Base-by-base conservation (phyloP, 2,888 invertebrate genomes). In the Pachliopta kotzebuea region DNA sequence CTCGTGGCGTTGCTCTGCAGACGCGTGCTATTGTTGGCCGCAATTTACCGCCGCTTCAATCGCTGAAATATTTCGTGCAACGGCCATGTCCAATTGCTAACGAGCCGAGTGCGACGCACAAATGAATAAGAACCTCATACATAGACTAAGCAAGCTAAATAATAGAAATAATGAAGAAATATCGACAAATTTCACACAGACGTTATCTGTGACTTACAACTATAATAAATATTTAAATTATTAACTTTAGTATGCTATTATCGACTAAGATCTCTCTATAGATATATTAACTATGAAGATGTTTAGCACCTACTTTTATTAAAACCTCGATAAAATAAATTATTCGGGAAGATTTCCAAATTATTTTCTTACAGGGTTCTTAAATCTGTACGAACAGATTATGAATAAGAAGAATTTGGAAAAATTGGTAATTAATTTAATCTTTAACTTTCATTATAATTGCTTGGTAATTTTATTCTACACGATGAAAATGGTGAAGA, bases 11-110 rank as follows among this genome's bases (percentile, higher is more conserved):
- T 69, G 67, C 70, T 62, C 74, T 69, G 76, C 77, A 72, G 78
- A 81, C 81, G 79, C 80, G 72, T 79, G 79, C 85, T 85, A 90
- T 91, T 91, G 90, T 91, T 85, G 88, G 72, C 74, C 70, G 86
- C 90, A 90, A 90, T 90, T 91, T 90, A 90, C 88, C 88, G 86
- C 86, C 88, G 86, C 83, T 83, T 90, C 91, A 90, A 91, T 90
- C 87, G 89, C 88, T 91, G 87, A 91, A 91, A 91, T 91, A 91
- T 91, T 91, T 91, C 84, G 90, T 88, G 88, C 88, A 86, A 87
- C 88, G 84, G 85, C 81, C 91, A 90, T 90, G 88, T 87, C 91
- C 89, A 91, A 91, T 91, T 88, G 91, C 88, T 91, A 91, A 91
- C 91, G 89, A 91, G 90, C 83, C 86, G 84, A 85, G 81, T 85